These are phyloP conservation scores for Dromiciops gliroides DNA, from an alignment of 2,113 vertebrate species.

Conservation along the genomic window DNA sequence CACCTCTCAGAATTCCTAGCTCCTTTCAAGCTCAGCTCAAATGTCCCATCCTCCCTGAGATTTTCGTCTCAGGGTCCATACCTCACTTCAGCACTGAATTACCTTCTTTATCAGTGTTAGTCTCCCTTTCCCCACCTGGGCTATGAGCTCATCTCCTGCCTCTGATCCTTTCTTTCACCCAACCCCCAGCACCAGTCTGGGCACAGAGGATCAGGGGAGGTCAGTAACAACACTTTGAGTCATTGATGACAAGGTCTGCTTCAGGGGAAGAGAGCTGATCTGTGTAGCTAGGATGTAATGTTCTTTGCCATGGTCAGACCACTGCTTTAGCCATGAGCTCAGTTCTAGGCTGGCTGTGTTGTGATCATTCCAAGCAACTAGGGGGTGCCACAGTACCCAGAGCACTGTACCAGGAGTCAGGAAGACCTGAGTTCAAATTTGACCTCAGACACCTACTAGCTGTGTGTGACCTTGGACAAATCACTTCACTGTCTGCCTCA, in stretches of 20 bases:
- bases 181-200: neutral
- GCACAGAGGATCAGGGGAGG: neutral
- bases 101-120: neutral
- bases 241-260: neutral
- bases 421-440: neutral
- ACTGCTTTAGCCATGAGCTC: neutral
- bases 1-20: no score
- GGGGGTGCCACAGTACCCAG: no score
- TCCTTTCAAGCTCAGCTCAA: neutral
- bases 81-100: neutral
- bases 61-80: neutral
- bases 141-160: neutral
- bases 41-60: neutral
- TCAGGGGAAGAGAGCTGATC: neutral
- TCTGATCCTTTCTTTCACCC: neutral
- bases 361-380: no score
- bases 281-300: neutral
- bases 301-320: neutral
- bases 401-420: neutral
- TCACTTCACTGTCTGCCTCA: neutral
- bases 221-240: neutral
- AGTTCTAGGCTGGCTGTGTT: no score
- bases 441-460: neutral
- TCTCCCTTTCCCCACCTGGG: neutral
- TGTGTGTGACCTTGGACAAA: neutral